Evolutionary conservation across 2,113 vertebrate species (phyloP).

Genomic region (Gopherus flavomarginatus): DNA sequence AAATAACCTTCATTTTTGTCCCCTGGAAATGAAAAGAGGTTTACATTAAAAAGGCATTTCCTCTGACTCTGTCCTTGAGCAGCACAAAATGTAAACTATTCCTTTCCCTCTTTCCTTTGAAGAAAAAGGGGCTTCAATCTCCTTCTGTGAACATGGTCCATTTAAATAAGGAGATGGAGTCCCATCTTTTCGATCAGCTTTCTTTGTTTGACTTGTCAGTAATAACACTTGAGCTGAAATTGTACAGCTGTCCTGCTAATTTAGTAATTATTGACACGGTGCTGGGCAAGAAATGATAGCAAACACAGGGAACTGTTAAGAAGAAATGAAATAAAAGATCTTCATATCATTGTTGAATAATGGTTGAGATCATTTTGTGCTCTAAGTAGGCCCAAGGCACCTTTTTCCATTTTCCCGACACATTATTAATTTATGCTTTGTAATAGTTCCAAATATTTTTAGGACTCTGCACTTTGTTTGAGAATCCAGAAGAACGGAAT

Average conservation of each 20-base stretch:
- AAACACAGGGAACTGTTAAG: conserved; percentile 88
- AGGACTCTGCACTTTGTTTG: conserved; percentile 82
- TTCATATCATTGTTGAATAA: conserved; percentile 84
- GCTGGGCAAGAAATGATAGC: conserved; percentile 88
- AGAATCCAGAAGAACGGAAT: conserved; percentile 74
- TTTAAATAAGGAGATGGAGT: conserved; percentile 94
- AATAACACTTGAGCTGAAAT: conserved; percentile 89
- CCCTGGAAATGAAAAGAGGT: conserved; percentile 83
- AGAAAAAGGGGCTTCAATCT: conserved; percentile 81
- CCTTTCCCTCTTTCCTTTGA: conserved; percentile 79
- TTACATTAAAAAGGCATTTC: conserved; percentile 83
- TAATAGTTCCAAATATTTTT: conserved; percentile 89
- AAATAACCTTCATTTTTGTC: conserved; percentile 84
- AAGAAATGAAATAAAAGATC: conserved; percentile 86
- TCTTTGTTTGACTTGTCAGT: conserved; percentile 92
- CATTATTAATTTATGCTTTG: conserved; percentile 89
- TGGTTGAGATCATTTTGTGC: conserved; percentile 81
- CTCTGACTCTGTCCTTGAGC: conserved; percentile 84
- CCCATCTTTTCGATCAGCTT: conserved; percentile 84
- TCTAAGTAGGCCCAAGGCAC: conserved; percentile 80
- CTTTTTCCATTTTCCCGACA: conserved; percentile 84
- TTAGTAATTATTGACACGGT: conserved; percentile 95
- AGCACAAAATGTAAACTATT: conserved; percentile 81
- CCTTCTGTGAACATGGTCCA: conserved; percentile 80
- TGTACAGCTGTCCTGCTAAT: conserved; percentile 90